phyloP scores from a whole-genome alignment of 2,888 invertebrate species.

The Tortrix viridana region DNA sequence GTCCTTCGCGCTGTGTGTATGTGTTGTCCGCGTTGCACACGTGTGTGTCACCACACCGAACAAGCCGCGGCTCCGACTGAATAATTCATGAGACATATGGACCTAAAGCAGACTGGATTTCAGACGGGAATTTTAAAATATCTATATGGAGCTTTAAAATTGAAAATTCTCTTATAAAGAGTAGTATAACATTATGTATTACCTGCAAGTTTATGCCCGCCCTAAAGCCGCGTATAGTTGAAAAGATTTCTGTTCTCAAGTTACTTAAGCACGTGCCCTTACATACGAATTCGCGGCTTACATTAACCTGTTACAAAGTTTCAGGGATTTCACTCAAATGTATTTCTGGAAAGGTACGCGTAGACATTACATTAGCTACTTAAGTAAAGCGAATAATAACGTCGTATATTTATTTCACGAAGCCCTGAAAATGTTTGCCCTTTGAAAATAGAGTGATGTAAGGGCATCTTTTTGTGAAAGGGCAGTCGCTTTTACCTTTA shows the following conservation, averaged over 20 bases:
- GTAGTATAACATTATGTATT: conserved; percentile 53
- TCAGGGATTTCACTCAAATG: conserved; percentile 4
- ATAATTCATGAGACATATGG: conserved; percentile 83
- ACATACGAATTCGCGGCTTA: conserved; percentile 6
- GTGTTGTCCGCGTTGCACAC: conserved; percentile 27
- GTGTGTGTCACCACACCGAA: conserved; percentile 52
- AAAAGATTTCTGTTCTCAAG: conserved; percentile 21
- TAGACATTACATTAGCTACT: conserved; percentile 16
- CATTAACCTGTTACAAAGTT: conserved; percentile 15
- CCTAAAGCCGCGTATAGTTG: conserved; percentile 11
- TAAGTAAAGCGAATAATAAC: conserved; percentile 23
- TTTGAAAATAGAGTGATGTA: conserved; percentile 24
- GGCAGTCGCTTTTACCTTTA: conserved; percentile 19
- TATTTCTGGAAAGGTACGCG: conserved; percentile 23
- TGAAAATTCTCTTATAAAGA: conserved; percentile 72
- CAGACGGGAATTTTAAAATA: conserved; percentile 81
- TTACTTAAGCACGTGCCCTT: conserved; percentile 20
- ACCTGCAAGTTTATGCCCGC: conserved; percentile 21
- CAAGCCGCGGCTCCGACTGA: conserved; percentile 71
- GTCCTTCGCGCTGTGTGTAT: conserved; percentile 15
- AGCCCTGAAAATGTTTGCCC: conserved; percentile 28
- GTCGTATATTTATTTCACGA: conserved; percentile 18
- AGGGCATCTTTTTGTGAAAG: conserved; percentile 24
- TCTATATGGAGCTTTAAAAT: conserved; percentile 73
- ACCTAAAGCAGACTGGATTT: conserved; percentile 82